Base-by-base conservation (phyloP, 2,113 vertebrate genomes). In the Siniperca chuatsi region DNA sequence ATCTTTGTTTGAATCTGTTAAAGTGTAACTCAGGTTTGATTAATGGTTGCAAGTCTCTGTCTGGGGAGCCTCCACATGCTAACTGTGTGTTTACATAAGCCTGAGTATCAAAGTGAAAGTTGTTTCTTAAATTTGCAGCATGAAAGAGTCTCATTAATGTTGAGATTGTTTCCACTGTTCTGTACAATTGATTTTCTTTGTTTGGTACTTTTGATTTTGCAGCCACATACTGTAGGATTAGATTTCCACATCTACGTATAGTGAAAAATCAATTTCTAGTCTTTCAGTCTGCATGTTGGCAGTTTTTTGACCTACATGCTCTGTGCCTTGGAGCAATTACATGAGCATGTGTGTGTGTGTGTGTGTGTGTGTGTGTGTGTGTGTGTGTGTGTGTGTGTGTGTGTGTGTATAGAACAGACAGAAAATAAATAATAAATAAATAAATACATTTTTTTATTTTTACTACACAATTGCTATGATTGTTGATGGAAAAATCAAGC, bases 1-100 rank as follows among this genome's bases (percentile, higher is more conserved):
- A 18, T 81, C 29, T 84, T 62, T 85, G 40, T 85, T 67, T 54
- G 37, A 15, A 44, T 77, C 44, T 6, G 55, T 92, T 79, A 84
- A 88, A 69, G 3, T 82, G 16, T 80, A 75, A 81, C 86, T 69
- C 2, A 16, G 42, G 29, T 1, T 8, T 62, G 42, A 67, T 29
- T 29, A 66, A 65, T 23, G 42, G 29, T 70, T 52, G 15, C 15
- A 65, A n/a, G 61, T 70, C n/a, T 75, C 8, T 68, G 29, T 62
- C 50, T 37, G 16, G 3, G 2, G 35, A 29, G 2, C 7, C 6
- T 55, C 8, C 12, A 48, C 16, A 69, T 65, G 40, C 16, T 20
- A 55, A 58, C 18, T 35, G 4, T 74, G 35, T 62, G n/a, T 67
- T 61, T 35, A 20, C 6, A 23, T 2, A 20, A 66, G 48, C 11